Evolutionary conservation across 2,888 invertebrate genomes (phyloP).

Genomic region (Rhamnusium bicolor): DNA sequence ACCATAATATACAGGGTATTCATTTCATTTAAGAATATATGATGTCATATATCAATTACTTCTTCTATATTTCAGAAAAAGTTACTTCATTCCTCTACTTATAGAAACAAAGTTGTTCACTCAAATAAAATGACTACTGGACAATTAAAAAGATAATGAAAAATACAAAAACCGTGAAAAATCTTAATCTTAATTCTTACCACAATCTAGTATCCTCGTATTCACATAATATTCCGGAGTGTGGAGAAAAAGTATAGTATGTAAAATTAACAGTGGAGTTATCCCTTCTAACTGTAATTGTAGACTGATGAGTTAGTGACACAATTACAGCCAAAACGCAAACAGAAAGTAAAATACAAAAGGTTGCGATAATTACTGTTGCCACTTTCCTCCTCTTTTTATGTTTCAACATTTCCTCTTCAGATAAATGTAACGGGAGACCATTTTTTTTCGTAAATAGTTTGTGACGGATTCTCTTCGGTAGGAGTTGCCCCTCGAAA

Average conservation of each 20-base stretch:
- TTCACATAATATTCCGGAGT: constrained; percentile 46
- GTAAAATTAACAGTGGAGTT: constrained; percentile 59
- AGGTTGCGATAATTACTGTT: constrained; percentile 81
- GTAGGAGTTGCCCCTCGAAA: constrained; percentile 1
- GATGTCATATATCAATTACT: too few relatives aligned
- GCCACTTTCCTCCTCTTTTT: constrained; percentile 81
- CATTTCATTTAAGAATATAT: too few relatives aligned
- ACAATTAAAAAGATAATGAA: not conserved
- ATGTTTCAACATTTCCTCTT: constrained; percentile 73
- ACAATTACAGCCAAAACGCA: constrained; percentile 85
- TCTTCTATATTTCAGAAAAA: too few relatives aligned
- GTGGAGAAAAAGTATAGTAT: constrained; percentile 64
- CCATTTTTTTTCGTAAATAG: constrained; percentile 1
- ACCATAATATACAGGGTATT: too few relatives aligned
- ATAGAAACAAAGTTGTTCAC: too few relatives aligned
- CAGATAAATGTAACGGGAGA: not conserved
- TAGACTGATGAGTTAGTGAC: constrained; percentile 75
- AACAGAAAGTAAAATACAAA: constrained; percentile 81
- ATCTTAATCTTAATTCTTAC: constrained; percentile 32
- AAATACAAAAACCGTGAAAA: not conserved
- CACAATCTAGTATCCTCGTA: constrained; percentile 30
- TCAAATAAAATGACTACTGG: too few relatives aligned
- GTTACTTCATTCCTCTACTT: too few relatives aligned
- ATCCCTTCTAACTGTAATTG: constrained; percentile 52
- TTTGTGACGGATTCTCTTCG: not conserved